phyloP scores from a whole-genome alignment of 2,797 vertebrate genomes.

The Alosa sapidissima region DNA sequence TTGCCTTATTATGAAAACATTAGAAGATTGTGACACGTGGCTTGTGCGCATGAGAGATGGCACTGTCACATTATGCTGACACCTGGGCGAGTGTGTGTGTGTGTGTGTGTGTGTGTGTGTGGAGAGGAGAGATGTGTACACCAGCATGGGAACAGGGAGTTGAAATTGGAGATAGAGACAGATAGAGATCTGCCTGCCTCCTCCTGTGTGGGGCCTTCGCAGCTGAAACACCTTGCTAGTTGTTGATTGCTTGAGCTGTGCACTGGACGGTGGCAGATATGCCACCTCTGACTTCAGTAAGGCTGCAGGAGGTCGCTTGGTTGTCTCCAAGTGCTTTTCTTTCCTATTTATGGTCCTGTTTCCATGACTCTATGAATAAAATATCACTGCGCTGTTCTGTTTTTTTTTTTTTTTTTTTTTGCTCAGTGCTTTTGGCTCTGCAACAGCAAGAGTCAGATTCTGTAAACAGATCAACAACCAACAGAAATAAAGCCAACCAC shows the following conservation, averaged over 20 bases:
- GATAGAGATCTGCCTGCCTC: neutral
- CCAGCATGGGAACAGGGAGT: neutral
- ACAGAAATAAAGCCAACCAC: conserved; percentile 61
- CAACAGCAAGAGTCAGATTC: neutral
- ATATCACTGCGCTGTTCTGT: neutral
- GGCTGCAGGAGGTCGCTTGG: neutral
- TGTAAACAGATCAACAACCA: neutral
- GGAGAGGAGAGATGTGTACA: neutral
- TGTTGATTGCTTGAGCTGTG: neutral
- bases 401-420: too few species aligned
- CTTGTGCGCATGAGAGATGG: neutral
- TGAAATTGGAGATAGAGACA: neutral
- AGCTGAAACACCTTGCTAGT: neutral
- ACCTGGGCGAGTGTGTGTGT: neutral
- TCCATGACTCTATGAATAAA: conserved; percentile 13
- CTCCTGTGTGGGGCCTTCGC: neutral
- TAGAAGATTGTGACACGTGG: neutral
- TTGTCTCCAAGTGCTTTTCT: neutral
- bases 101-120: conserved; percentile 1
- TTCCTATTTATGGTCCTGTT: conserved; percentile 3
- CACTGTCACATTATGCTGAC: neutral
- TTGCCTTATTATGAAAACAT: conserved; percentile 56
- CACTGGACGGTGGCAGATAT: neutral
- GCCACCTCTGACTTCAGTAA: neutral
- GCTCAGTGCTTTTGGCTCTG: conserved; percentile 2